These are phyloP conservation scores for Kudoa iwatai DNA, from an alignment of 30 jellyfish, hydroid and myxozoan species.

Conservation along the genomic window DNA sequence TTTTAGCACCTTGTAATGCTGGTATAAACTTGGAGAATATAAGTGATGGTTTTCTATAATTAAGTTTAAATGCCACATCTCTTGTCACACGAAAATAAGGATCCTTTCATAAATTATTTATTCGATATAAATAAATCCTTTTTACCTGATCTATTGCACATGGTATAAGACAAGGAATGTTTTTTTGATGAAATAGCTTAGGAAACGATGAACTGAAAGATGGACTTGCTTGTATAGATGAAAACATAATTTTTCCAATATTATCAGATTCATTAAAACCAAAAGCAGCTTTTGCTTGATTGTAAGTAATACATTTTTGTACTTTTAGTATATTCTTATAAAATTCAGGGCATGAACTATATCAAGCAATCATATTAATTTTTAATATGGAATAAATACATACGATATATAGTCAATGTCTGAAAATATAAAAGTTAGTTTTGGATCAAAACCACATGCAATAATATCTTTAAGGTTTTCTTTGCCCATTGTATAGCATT, in stretches of 20 bases:
- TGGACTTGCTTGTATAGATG: conserved; percentile 96
- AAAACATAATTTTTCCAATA: conserved; percentile 53
- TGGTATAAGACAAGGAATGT: conserved; percentile 67
- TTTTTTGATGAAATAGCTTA: conserved; percentile 15
- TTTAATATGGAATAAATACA: conserved; percentile 1
- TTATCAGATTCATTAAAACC: conserved; percentile 66
- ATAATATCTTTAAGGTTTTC: conserved; percentile 63
- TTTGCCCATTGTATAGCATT: conserved; percentile 31
- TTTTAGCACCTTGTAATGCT: conserved; percentile 91
- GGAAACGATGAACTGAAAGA: conserved; percentile 62
- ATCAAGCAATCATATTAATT: not conserved
- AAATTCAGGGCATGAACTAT: conserved; percentile 24
- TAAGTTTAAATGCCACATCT: conserved; percentile 78
- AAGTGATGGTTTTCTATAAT: conserved; percentile 52
- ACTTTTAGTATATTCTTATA: conserved; percentile 38
- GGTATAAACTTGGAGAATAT: conserved; percentile 77
- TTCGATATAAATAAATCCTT: too few species aligned
- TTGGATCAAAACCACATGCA: conserved; percentile 89
- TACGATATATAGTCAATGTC: conserved; percentile 67
- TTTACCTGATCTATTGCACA: conserved; percentile 94
- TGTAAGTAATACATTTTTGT: conserved; percentile 38
- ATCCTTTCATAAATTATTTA: conserved; percentile 13
- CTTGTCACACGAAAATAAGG: conserved; percentile 93
- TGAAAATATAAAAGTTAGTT: conserved; percentile 56
- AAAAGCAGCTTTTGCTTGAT: conserved; percentile 55